Evolutionary conservation across 2,888 invertebrate genomes (phyloP), one percentile per base, ranked within the genome.

Genomic region (Eristalis tenax): DNA sequence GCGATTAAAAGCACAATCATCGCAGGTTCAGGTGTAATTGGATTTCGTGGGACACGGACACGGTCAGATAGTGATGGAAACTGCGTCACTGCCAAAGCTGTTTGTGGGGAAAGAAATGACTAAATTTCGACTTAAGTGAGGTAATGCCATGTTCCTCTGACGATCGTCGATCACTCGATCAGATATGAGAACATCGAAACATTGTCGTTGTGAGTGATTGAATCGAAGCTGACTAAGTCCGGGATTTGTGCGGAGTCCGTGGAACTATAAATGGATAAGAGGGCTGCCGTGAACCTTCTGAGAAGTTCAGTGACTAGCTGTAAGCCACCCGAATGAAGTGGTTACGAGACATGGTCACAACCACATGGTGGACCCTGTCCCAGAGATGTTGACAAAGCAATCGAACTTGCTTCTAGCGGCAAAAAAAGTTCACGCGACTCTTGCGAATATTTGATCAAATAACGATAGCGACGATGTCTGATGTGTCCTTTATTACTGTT

Each of bases 21-120:
- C 10, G 74, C 59, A 32, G 56, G 65, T 78, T 65, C 3, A 61
- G 40, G 38, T 82, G 85, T 82, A 74, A 82, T 82, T 86, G 59
- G 23, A 70, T 81, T 77, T 74, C 10, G 13, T 43, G 18, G 38
- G 18, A 50, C 50, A 50, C 18, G 50, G 50, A 50, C 50, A 50
- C 18, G 50, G 50, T 22, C 63, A 2, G 76, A 43, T 61, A 26
- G 43, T 23, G n/a, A 38, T 50, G 40, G n/a, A 1, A 18, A 32
- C 8, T 77, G 76, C 73, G 81, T 85, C 85, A 81, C 63, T 56
- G 4, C 32, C 1, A 8, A 32, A 69, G 70, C 40, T 74, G 57
- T 38, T 38, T 10, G 32, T 66, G 61, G 26, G 61, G 32, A 66
- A 63, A 65, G 65, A 4, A 75, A 35, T 65, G 68, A 74, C 56